Conservation (phyloP, 2,113 vertebrate species). For the Nettapus auritus region DNA sequence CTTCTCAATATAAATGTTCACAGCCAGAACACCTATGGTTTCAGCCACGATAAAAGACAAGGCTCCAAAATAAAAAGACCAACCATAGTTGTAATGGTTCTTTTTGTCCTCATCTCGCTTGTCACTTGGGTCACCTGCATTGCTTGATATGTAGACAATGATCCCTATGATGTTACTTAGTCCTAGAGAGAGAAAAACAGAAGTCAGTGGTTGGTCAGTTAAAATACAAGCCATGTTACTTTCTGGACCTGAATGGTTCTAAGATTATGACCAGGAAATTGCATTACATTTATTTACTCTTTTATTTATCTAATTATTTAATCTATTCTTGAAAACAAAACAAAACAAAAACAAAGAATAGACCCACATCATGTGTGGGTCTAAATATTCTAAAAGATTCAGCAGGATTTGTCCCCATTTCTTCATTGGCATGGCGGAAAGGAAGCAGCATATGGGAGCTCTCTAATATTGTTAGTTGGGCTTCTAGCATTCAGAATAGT, state of each 20-base stretch:
- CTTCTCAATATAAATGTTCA: conserved; percentile 98
- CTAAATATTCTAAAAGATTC: neutral
- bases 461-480: neutral
- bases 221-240: neutral
- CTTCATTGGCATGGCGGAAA: neutral
- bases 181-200: conserved; percentile 75
- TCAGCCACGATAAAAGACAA: conserved; percentile 97
- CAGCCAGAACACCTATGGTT: conserved; percentile 93
- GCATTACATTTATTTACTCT: neutral
- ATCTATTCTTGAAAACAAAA: neutral
- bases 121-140: conserved; percentile 93
- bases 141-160: conserved; percentile 99
- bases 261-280: neutral
- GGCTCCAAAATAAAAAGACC: conserved; percentile 98
- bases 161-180: conserved; percentile 99
- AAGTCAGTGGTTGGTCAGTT: neutral
- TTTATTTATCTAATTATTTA: neutral
- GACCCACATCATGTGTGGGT: neutral
- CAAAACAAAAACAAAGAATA: neutral
- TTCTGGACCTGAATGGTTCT: neutral
- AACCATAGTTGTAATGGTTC: conserved; percentile 95
- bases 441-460: neutral
- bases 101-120: conserved; percentile 96
- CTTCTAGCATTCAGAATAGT: neutral
- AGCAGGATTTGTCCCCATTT: neutral